Evolutionary conservation across 2,888 invertebrate genomes (phyloP).

Genomic region (Drosophila helvetica): DNA sequence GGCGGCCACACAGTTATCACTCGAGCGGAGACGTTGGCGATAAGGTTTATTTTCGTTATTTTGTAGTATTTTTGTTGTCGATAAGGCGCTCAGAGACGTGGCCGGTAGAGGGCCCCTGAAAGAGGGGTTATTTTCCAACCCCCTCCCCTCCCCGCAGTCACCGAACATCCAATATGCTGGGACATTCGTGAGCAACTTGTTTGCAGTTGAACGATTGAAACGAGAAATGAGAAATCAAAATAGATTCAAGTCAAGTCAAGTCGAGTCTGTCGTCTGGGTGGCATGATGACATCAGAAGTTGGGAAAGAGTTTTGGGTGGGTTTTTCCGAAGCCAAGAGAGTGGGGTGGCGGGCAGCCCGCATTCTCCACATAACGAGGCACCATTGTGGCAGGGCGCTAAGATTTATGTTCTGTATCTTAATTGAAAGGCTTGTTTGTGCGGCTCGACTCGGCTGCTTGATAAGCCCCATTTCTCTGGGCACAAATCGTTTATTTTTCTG

Average conservation of each 20-base stretch:
- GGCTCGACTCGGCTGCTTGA: constrained; percentile 52
- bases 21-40: constrained; percentile 50
- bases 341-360: constrained; percentile 26
- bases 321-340: neutral
- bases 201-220: neutral
- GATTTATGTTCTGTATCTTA: constrained; percentile 49
- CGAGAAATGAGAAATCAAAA: constrained; percentile 11
- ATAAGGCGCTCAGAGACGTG: constrained; percentile 38
- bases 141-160: neutral
- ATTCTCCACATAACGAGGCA: constrained; percentile 10
- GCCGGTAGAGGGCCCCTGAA: neutral
- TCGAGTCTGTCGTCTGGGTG: neutral
- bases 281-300: constrained; percentile 42
- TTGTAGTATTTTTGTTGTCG: constrained; percentile 39
- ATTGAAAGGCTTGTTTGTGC: constrained; percentile 52
- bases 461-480: constrained; percentile 49
- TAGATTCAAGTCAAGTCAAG: constrained; percentile 4
- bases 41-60: constrained; percentile 61
- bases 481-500: constrained; percentile 22
- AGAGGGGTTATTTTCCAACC: constrained; percentile 8
- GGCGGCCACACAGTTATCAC: constrained; percentile 62
- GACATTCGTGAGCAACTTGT: constrained; percentile 32
- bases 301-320: constrained; percentile 13
- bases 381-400: constrained; percentile 23
- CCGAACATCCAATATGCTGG: constrained; percentile 8